Evolutionary conservation across 1,140 invertebrate genomes (phyloP).

Genomic region (Cotesia glomerata): DNA sequence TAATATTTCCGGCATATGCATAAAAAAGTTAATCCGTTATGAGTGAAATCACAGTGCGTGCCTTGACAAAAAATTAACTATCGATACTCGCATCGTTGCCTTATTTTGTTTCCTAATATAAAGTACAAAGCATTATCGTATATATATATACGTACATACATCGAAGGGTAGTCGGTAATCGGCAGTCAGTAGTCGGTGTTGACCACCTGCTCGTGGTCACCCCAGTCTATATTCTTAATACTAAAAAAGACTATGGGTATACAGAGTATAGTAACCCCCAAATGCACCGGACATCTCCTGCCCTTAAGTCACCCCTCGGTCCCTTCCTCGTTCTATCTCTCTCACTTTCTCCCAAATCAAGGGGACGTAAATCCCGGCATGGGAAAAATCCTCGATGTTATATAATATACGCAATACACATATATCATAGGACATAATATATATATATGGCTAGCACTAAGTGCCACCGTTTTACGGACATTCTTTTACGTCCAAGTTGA

Average conservation of each 20-base stretch:
- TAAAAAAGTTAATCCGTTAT: conserved; percentile 1
- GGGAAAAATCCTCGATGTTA: conserved; percentile 14
- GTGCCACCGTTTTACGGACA: conserved; percentile 2
- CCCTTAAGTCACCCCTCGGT: conserved; percentile 10
- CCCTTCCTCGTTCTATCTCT: too few relatives aligned
- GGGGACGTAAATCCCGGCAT: conserved; percentile 22
- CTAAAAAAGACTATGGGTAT: background rate
- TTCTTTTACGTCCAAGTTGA: background rate
- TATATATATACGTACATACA: background rate
- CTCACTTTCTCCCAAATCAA: background rate
- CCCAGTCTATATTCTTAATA: conserved; percentile 6
- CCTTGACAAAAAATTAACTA: background rate
- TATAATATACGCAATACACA: background rate
- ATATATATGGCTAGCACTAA: conserved; percentile 8
- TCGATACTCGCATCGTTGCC: background rate
- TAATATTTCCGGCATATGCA: conserved; percentile 23
- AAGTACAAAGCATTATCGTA: background rate
- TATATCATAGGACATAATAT: background rate
- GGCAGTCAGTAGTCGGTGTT: conserved; percentile 17
- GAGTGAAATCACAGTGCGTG: conserved; percentile 18
- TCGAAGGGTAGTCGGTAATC: background rate
- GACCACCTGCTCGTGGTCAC: conserved; percentile 28
- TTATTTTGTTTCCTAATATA: background rate
- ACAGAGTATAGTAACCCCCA: background rate
- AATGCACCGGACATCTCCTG: conserved; percentile 29